Percentiles rank a stretch among this genome's conserved stretches.
These are phyloP conservation scores for Coregonus suidteri DNA, from an alignment of 2,797 vertebrate genomes.

Conservation along the genomic window DNA sequence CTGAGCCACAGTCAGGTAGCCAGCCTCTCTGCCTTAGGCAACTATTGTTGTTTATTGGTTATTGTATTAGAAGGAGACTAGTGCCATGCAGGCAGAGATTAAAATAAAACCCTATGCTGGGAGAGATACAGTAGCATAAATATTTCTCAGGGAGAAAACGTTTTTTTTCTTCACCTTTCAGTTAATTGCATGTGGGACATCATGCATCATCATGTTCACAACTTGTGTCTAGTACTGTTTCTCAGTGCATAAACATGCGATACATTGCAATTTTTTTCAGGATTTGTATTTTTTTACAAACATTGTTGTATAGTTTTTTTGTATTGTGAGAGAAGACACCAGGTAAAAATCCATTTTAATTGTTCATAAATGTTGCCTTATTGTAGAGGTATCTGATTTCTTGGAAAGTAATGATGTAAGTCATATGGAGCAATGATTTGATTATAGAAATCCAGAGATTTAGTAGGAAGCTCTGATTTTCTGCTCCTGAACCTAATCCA, in stretches of 20 bases:
- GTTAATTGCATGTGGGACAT: slow-evolving; percentile 4
- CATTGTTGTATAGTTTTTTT: background rate
- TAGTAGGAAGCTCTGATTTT: slow-evolving; percentile 62
- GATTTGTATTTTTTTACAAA: background rate
- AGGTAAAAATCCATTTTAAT: background rate
- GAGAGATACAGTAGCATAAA: slow-evolving; percentile 32
- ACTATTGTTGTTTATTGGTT: slow-evolving; percentile 67
- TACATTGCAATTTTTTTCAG: background rate
- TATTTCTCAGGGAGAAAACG: slow-evolving; percentile 43
- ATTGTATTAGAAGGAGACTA: slow-evolving; percentile 56
- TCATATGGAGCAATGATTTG: slow-evolving; percentile 68
- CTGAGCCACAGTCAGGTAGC: slow-evolving; percentile 61
- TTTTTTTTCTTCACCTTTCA: background rate
- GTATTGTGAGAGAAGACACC: background rate
- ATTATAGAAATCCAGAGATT: slow-evolving; percentile 71
- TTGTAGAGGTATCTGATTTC: background rate
- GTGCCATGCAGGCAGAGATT: slow-evolving; percentile 45
- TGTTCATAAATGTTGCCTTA: background rate
- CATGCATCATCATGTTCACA: background rate
- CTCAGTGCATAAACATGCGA: background rate
- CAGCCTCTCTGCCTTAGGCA: slow-evolving; percentile 61
- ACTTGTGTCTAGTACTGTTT: background rate
- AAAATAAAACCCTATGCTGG: slow-evolving; percentile 55
- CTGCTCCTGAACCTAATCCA: slow-evolving; percentile 72
- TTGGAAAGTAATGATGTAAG: slow-evolving; percentile 68